Evolutionary conservation across 2,113 vertebrate genomes (phyloP).

Genomic region (Macaca mulatta): DNA sequence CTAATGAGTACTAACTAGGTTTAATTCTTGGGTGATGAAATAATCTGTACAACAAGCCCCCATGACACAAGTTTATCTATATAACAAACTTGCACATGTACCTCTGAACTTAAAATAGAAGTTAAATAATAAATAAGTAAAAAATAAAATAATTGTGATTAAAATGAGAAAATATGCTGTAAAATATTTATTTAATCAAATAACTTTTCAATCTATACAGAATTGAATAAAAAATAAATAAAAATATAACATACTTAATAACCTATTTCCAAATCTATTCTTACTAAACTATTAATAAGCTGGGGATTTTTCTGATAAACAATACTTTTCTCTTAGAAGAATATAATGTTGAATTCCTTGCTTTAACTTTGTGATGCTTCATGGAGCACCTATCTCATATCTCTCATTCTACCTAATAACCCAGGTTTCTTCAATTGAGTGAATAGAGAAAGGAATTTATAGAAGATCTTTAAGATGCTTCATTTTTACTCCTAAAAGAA

Average conservation of each 20-base stretch:
- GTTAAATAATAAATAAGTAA: too few relatives aligned
- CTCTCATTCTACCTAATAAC: neutral
- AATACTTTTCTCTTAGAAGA: neutral
- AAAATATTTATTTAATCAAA: too few relatives aligned
- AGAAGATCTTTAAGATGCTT: neutral
- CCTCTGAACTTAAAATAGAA: too few relatives aligned
- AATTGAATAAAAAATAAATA: neutral
- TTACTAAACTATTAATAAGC: neutral
- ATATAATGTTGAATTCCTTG: neutral
- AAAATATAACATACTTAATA: neutral
- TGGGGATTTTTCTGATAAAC: neutral
- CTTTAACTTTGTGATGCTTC: neutral
- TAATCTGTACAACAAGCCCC: too few relatives aligned
- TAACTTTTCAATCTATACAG: too few relatives aligned
- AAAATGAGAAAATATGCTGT: too few relatives aligned
- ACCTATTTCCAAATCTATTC: neutral
- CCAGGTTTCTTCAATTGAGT: neutral
- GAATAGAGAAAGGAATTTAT: neutral
- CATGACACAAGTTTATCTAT: too few relatives aligned
- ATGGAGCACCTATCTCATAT: neutral
- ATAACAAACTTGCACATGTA: too few relatives aligned
- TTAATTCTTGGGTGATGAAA: too few relatives aligned
- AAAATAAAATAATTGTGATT: too few relatives aligned
- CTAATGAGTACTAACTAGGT: too few relatives aligned
- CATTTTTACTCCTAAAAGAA: neutral